Percentiles rank a stretch among this genome's conserved stretches.
Evolutionary conservation across 2,888 invertebrate species (phyloP).

Genomic region (Chrysolina haemoptera): DNA sequence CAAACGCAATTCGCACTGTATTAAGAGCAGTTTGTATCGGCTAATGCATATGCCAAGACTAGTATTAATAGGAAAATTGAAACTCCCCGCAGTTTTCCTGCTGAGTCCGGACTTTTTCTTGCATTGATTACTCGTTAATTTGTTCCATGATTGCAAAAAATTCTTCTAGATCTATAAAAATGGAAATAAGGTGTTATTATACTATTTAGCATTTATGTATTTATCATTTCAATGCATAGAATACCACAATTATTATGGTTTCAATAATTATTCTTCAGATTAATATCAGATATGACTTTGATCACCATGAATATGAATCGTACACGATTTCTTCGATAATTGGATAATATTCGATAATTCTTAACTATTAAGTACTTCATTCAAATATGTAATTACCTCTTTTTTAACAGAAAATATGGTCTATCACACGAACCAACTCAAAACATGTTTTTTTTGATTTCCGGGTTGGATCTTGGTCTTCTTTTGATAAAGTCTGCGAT

Average conservation of each 20-base stretch:
- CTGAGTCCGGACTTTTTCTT: constrained; percentile 31
- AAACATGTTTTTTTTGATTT: too few species aligned
- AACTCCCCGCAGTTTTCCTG: constrained; percentile 39
- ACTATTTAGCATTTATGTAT: constrained; percentile 39
- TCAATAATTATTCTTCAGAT: not conserved
- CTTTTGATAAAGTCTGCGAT: too few species aligned
- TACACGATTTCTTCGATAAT: not conserved
- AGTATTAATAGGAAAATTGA: constrained; percentile 45
- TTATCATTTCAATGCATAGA: constrained; percentile 33
- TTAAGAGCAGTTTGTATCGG: constrained; percentile 38
- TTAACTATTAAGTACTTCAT: not conserved
- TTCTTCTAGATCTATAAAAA: constrained; percentile 40
- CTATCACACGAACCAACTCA: too few species aligned
- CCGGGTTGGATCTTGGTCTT: too few species aligned
- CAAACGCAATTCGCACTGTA: constrained; percentile 45
- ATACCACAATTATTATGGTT: constrained; percentile 36
- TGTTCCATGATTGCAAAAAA: constrained; percentile 31
- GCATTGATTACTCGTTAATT: constrained; percentile 43
- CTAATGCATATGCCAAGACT: constrained; percentile 33
- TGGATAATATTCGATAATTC: not conserved
- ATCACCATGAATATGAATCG: not conserved
- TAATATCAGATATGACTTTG: not conserved
- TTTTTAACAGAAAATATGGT: too few species aligned
- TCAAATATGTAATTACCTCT: not conserved
- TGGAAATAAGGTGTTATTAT: constrained; percentile 35